Conservation (phyloP, 2,113 vertebrate species). For the Coregonus clupeaformis region DNA sequence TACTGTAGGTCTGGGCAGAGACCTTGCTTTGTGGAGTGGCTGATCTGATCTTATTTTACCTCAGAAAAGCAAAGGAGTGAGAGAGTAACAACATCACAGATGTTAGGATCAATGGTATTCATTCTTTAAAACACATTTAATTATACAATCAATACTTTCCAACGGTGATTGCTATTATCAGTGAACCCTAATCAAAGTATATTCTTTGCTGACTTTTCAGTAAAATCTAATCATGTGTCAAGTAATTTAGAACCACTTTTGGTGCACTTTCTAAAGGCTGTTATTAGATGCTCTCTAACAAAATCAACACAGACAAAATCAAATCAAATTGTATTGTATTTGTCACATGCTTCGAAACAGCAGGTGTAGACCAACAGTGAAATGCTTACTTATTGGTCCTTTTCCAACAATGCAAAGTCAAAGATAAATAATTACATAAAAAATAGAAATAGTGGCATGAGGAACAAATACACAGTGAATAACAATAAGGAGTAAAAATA, state of each 20-base stretch:
- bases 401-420: too few species aligned
- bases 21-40: not conserved
- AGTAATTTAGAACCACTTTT: not conserved
- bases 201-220: not conserved
- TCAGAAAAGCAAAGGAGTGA: not conserved
- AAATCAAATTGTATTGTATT: too few species aligned
- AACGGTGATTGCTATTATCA: not conserved
- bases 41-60: not conserved
- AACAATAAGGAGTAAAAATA: too few species aligned
- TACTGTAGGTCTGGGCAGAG: conserved; percentile 6
- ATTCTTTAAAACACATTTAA: not conserved
- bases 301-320: conserved; percentile 31
- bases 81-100: not conserved
- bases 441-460: too few species aligned
- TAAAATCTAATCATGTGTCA: not conserved
- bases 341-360: too few species aligned
- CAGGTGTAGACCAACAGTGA: too few species aligned
- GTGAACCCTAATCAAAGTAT: too few species aligned
- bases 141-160: not conserved
- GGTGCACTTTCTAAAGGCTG: conserved; percentile 28
- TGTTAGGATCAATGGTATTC: not conserved
- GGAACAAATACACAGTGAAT: too few species aligned
- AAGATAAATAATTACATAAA: too few species aligned
- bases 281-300: conserved; percentile 39
- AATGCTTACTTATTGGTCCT: too few species aligned